A percentile compares a stretch with the other conserved stretches of the same genome.
These are phyloP conservation scores for Chloroclysta siterata DNA, from an alignment of 2,888 invertebrate genomes.

Conservation along the genomic window DNA sequence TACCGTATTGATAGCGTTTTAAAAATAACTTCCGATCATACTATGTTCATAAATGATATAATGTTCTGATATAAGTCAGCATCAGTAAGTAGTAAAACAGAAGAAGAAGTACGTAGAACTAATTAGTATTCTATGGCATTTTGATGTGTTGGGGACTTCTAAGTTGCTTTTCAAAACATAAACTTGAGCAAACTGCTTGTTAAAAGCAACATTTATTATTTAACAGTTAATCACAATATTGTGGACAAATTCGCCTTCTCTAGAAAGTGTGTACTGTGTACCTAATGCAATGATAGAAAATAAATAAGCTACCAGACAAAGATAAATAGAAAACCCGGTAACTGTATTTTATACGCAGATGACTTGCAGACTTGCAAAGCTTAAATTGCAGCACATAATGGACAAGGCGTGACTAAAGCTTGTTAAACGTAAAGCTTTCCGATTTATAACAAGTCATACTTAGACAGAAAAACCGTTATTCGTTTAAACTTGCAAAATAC, in stretches of 20 bases:
- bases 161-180: background rate
- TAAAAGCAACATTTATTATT: constrained; percentile 29
- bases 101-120: too few relatives aligned
- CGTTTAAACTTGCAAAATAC: constrained; percentile 24
- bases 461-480: constrained; percentile 9
- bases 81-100: too few relatives aligned
- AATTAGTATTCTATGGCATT: background rate
- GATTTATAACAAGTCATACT: constrained; percentile 8
- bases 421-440: constrained; percentile 40
- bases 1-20: constrained; percentile 1
- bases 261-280: constrained; percentile 18
- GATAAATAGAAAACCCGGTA: constrained; percentile 47
- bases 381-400: constrained; percentile 53
- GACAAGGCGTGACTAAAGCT: constrained; percentile 62
- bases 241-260: constrained; percentile 11
- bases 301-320: constrained; percentile 42
- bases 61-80: too few relatives aligned
- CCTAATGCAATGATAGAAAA: constrained; percentile 34
- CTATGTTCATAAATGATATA: background rate
- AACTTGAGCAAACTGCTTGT: background rate
- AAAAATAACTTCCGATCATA: constrained; percentile 6
- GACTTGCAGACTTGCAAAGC: constrained; percentile 54
- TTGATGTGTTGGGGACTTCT: background rate
- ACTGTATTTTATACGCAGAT: constrained; percentile 44
- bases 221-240: constrained; percentile 12